Evolutionary conservation across 2,888 invertebrate genomes (phyloP).

Genomic region (Ochropacha duplaris): DNA sequence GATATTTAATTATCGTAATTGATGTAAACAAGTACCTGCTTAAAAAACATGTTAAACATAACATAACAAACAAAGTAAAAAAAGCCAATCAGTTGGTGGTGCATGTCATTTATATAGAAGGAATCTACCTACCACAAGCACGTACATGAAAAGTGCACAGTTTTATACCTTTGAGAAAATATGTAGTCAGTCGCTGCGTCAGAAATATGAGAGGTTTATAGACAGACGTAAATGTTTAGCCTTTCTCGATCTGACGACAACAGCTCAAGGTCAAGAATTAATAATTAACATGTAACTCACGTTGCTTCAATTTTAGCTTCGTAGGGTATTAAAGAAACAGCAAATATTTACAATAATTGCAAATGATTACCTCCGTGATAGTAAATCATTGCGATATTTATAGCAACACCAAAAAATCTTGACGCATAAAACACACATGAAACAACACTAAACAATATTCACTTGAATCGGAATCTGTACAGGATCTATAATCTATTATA

Average conservation of each 20-base stretch:
- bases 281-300: conserved; percentile 32
- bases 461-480: not conserved
- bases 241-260: conserved; percentile 27
- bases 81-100: conserved; percentile 7
- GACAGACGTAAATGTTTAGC: conserved; percentile 10
- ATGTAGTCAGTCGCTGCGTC: conserved; percentile 11
- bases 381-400: conserved; percentile 45
- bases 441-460: not conserved
- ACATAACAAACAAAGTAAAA: not conserved
- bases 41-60: too few relatives aligned
- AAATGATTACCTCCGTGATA: conserved; percentile 25
- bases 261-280: conserved; percentile 7
- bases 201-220: conserved; percentile 20
- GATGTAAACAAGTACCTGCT: too few relatives aligned
- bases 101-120: too few relatives aligned
- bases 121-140: too few relatives aligned
- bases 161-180: too few relatives aligned
- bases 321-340: conserved; percentile 23
- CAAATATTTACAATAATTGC: conserved; percentile 43
- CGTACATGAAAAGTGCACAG: not conserved
- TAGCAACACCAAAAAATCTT: conserved; percentile 16
- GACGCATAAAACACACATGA: not conserved
- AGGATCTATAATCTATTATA: not conserved
- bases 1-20: too few relatives aligned
- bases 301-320: conserved; percentile 16